A percentile compares a stretch with the other conserved stretches of the same genome.
phyloP scores from a whole-genome alignment of 2,888 invertebrate genomes.

The Chrysodeixis includens region DNA sequence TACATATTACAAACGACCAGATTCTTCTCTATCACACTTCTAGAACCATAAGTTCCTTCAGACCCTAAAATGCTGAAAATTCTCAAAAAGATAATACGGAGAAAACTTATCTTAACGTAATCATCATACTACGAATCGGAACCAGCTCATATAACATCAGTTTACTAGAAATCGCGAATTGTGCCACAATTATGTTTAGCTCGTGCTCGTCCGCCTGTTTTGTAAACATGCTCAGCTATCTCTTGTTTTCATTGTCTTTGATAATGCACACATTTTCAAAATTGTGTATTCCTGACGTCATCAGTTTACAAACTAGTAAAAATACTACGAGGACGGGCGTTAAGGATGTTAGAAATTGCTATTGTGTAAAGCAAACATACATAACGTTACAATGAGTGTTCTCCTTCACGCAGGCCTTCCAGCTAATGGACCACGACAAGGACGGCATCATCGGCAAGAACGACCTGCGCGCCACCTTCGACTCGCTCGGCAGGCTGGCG shows the following conservation, averaged over 20 bases:
- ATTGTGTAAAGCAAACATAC: background rate
- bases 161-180: slow-evolving; percentile 48
- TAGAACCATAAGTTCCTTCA: background rate
- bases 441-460: slow-evolving; percentile 97
- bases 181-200: slow-evolving; percentile 63
- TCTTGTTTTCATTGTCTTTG: slow-evolving; percentile 46
- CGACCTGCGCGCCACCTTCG: slow-evolving; percentile 97
- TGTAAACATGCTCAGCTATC: slow-evolving; percentile 67
- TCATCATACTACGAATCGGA: slow-evolving; percentile 36
- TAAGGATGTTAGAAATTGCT: background rate
- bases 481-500: slow-evolving; percentile 96
- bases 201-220: slow-evolving; percentile 70
- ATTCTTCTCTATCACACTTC: background rate
- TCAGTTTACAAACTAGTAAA: slow-evolving; percentile 31
- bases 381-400: slow-evolving; percentile 20
- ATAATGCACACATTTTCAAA: slow-evolving; percentile 58
- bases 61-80: no score
- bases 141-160: slow-evolving; percentile 46
- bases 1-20: background rate
- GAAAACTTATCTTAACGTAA: slow-evolving; percentile 4
- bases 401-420: slow-evolving; percentile 92
- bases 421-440: slow-evolving; percentile 98
- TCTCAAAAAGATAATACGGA: background rate
- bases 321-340: slow-evolving; percentile 19
- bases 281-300: slow-evolving; percentile 60